These are phyloP conservation scores for Cyphomyrus plagiostoma DNA, from an alignment of 2,113 vertebrate genomes.

Conservation along the genomic window DNA sequence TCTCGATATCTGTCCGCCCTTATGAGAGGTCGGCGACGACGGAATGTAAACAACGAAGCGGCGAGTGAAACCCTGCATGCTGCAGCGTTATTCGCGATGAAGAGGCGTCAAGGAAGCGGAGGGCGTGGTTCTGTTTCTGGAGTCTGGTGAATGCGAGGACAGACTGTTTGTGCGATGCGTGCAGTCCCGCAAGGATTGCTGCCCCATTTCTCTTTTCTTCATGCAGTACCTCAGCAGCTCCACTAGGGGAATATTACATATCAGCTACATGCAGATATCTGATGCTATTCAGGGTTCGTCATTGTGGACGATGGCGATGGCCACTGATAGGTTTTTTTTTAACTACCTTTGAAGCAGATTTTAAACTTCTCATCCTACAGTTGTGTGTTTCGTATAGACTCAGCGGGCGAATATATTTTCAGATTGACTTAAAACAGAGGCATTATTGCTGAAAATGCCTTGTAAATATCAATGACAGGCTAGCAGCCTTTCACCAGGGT, in stretches of 20 bases:
- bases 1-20: slow-evolving; percentile 16
- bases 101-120: slow-evolving; percentile 45
- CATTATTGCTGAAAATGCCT: not conserved
- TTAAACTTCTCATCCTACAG: slow-evolving; percentile 4
- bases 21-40: slow-evolving; percentile 47
- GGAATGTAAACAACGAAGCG: slow-evolving; percentile 53
- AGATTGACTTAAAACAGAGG: not conserved
- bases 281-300: slow-evolving; percentile 7
- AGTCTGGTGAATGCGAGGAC: slow-evolving; percentile 63
- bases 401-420: not conserved
- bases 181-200: slow-evolving; percentile 51
- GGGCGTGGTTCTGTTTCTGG: slow-evolving; percentile 49
- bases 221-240: slow-evolving; percentile 36
- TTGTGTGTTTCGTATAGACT: not conserved
- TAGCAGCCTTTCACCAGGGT: not conserved
- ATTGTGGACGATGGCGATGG: not conserved
- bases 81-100: slow-evolving; percentile 62
- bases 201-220: slow-evolving; percentile 46
- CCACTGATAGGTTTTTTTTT: not conserved
- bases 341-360: not conserved
- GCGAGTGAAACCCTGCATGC: slow-evolving; percentile 62
- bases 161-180: slow-evolving; percentile 55
- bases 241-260: slow-evolving; percentile 30
- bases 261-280: not conserved
- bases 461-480: not conserved